Evolutionary conservation across 2,888 invertebrate genomes (phyloP).

Genomic region (Agrilus biguttatus): DNA sequence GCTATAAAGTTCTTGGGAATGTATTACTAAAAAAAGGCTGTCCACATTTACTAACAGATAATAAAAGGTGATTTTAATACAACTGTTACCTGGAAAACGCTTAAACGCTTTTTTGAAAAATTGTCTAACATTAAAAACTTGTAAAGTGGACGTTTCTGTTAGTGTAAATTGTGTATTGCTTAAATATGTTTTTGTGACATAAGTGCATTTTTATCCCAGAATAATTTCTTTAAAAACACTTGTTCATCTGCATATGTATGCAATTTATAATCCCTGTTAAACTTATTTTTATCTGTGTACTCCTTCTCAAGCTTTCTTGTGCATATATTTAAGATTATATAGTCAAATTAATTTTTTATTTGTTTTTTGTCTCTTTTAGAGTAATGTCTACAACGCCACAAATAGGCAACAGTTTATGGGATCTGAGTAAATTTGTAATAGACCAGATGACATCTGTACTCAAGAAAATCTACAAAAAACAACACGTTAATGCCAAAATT

Average conservation of each 20-base stretch:
- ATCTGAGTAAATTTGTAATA: conserved; percentile 44
- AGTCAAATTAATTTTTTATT: not conserved
- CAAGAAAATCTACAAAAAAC: conserved; percentile 33
- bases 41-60: too few species aligned
- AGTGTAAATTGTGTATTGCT: too few species aligned
- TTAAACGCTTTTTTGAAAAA: not conserved
- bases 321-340: not conserved
- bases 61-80: conserved; percentile 10
- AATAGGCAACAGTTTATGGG: conserved; percentile 45
- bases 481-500: conserved; percentile 37
- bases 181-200: too few species aligned
- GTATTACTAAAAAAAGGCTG: conserved; percentile 9
- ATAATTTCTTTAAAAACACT: not conserved
- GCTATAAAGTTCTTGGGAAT: conserved; percentile 30
- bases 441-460: conserved; percentile 40
- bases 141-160: too few species aligned
- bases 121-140: not conserved
- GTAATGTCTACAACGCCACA: conserved; percentile 56
- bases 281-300: too few species aligned
- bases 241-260: too few species aligned
- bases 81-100: not conserved
- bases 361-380: conserved; percentile 31
- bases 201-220: too few species aligned
- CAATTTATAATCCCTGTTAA: too few species aligned
- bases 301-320: not conserved